phyloP scores from a whole-genome alignment of 2,113 vertebrate genomes.

The Trachemys scripta region DNA sequence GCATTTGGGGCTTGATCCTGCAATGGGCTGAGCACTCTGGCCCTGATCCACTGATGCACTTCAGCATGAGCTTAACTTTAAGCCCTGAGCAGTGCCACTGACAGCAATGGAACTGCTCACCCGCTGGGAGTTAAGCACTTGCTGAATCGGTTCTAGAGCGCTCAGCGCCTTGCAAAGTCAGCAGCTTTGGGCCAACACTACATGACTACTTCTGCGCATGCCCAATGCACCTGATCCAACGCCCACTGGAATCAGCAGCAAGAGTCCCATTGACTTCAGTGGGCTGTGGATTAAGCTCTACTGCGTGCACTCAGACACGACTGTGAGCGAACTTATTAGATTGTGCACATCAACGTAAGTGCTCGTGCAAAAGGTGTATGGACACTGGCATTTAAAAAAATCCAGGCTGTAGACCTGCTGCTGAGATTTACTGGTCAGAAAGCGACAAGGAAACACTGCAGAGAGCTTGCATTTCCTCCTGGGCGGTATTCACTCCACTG shows the following conservation, averaged over 20 bases:
- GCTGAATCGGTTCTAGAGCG: not conserved
- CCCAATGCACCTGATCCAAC: not conserved
- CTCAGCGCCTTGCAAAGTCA: not conserved
- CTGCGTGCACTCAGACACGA: not conserved
- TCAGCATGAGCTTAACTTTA: not conserved
- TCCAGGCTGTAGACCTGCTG: not conserved
- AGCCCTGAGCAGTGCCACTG: rapidly evolving
- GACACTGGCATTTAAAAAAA: not conserved
- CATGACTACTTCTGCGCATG: not conserved
- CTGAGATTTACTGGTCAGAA: not conserved
- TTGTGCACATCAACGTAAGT: rapidly evolving
- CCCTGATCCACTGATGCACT: not conserved
- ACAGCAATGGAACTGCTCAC: not conserved
- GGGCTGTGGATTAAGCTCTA: not conserved
- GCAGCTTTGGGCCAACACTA: not conserved
- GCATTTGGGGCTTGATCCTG: not conserved
- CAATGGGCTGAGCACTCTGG: not conserved
- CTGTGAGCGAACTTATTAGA: rapidly evolving
- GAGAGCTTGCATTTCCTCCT: not conserved
- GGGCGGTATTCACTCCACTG: not conserved
- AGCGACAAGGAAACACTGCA: not conserved
- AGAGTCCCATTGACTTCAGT: not conserved
- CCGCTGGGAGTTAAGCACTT: not conserved
- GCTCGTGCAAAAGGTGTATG: not conserved
- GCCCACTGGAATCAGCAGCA: not conserved